Evolutionary conservation across 2,113 vertebrate species (phyloP), one percentile per base, ranked within the genome.

Genomic region (Isichthys henryi): DNA sequence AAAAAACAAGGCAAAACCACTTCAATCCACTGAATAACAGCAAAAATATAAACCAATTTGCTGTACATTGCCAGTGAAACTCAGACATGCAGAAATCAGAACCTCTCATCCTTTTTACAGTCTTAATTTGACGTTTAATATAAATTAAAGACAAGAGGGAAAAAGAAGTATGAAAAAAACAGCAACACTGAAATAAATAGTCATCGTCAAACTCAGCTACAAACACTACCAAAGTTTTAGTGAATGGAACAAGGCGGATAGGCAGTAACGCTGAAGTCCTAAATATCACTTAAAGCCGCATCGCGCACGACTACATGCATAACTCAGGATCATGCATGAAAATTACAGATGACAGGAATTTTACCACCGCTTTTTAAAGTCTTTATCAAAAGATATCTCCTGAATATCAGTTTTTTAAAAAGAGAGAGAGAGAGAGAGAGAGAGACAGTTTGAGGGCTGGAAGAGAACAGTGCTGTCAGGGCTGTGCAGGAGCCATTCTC

Each of bases 401-500:
- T 84, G 45, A 84, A 84, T n/a, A 84, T 46, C 45, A 84, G 43
- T 17, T 80, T 80, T n/a, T 70, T 74, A 1, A 27, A n/a, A 62
- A n/a, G 10, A 62, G 5, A 56, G 21, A 58, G 53, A 7, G 56
- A 62, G 56, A n/a, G 56, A 66, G 58, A 43, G 35, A 43, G 35
- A 43, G 35, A 80, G 74, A 80, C 15, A 80, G 74, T 43, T 77
- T 80, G 74, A 80, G 35, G 74, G 74, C 35, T 80, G 74, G 31
- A 80, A 43, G 74, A 89, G 45, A 90, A 92, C 89, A 90, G 53
- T 90, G 90, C 86, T 92, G 83, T 89, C 52, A 92, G 19, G 89
- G 90, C 88, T 87, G 92, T 90, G 91, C 86, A 90, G 91, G 90
- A 90, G 90, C 91, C 23, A 87, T 52, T 52, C 27, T 87, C 49